Evolutionary conservation across 2,888 invertebrate genomes (phyloP).

Genomic region (Hydriomena furcata): DNA sequence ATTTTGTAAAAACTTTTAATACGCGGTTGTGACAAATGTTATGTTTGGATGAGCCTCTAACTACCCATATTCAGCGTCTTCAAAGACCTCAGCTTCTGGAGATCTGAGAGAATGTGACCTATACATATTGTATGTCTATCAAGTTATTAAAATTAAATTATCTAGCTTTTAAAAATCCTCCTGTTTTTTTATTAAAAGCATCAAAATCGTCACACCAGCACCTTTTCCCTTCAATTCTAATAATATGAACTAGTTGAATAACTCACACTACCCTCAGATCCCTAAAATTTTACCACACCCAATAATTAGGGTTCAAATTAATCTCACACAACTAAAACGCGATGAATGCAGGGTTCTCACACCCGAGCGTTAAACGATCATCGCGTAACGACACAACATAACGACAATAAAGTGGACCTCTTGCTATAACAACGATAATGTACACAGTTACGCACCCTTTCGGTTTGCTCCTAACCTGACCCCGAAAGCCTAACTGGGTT

Average conservation of each 20-base stretch:
- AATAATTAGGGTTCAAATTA: conserved; percentile 41
- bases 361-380: conserved; percentile 61
- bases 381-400: conserved; percentile 69
- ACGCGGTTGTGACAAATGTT: too few species aligned
- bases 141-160: too few species aligned
- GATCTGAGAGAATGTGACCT: too few species aligned
- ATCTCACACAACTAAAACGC: conserved; percentile 48
- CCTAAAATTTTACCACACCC: conserved; percentile 15
- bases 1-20: too few species aligned
- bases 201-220: too few species aligned
- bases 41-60: too few species aligned
- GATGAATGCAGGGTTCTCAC: conserved; percentile 41
- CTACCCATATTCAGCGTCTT: too few species aligned
- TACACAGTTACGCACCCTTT: conserved; percentile 57
- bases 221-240: background rate
- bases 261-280: background rate
- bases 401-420: conserved; percentile 71
- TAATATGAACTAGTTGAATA: background rate
- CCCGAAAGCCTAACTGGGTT: conserved; percentile 29
- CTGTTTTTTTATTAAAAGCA: too few species aligned
- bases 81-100: too few species aligned
- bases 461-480: conserved; percentile 49
- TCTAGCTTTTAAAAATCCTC: too few species aligned
- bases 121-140: too few species aligned
- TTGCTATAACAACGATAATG: conserved; percentile 73